Evolutionary conservation across 1,140 invertebrate genomes (phyloP), one percentile per base, ranked within the genome.

Genomic region (Drosophila nasuta): DNA sequence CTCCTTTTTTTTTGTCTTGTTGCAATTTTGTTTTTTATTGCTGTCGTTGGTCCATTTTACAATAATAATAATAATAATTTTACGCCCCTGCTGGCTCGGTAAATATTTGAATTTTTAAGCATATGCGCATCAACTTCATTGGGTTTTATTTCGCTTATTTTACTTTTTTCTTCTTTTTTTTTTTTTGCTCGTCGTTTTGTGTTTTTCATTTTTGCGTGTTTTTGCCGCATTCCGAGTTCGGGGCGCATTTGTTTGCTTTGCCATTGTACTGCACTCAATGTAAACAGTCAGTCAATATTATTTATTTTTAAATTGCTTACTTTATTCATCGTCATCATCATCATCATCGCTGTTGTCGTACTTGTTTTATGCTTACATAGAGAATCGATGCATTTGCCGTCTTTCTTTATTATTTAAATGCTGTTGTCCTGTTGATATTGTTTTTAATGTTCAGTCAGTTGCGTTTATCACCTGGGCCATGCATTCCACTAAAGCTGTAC

Each of bases 91-190:
- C 65, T 65, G 77, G 56, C 25, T 65, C 69, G 58, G 77, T 81
- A 85, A 83, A 85, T 83, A 83, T 85, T 83, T 83, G 81, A 71
- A 81, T 81, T 81, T 83, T 83, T 85, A 83, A 83, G 81, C 81
- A 83, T 83, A 83, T 85, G 81, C 77, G 72, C 75, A 82, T 82
- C 62, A 69, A 60, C 62, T 82, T 77, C 28, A 70, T 59, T 25
- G 20, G 11, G 48, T 60, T 78, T 41, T 54, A 33, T 52, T 52
- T 25, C 52, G 52, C 20, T 30, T 5, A 13, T 43, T 45, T 70
- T 76, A 17, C 25, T 17, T 41, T 33, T n/a, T n/a, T n/a, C n/a
- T n/a, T n/a, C n/a, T 15, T 15, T 33, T 68, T n/a, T 33, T 68
- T 43, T 59, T n/a, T 54, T 0, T 30, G 38, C 43, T 25, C 7